Percentiles rank a stretch among this genome's conserved stretches.
These are phyloP conservation scores for Galaxias olidus DNA, from an alignment of 2,797 vertebrate genomes.

Conservation along the genomic window DNA sequence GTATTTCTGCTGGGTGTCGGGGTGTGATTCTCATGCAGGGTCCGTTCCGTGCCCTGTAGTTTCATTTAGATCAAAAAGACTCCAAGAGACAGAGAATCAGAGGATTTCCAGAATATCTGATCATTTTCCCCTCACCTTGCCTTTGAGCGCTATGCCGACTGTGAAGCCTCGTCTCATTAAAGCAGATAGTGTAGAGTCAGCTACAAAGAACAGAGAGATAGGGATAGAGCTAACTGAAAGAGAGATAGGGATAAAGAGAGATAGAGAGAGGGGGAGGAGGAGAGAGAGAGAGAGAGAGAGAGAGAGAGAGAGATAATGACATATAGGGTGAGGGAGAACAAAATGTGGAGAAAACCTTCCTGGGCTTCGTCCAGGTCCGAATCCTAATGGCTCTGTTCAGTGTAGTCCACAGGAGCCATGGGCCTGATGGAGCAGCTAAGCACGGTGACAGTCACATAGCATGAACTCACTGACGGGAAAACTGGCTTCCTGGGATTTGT, in stretches of 20 bases:
- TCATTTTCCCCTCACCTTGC: constrained; percentile 57
- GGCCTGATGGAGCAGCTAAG: neutral
- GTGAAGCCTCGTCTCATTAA: constrained; percentile 65
- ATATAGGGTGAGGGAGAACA: neutral
- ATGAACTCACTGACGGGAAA: constrained; percentile 64
- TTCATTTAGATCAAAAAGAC: constrained; percentile 77
- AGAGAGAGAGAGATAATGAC: constrained; percentile 6
- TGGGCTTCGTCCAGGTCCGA: no score
- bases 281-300: constrained; percentile 7
- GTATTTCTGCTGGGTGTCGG: constrained; percentile 52
- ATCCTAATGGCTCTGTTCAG: no score
- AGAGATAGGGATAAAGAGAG: constrained; percentile 7
- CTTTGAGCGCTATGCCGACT: constrained; percentile 54
- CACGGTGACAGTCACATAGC: constrained; percentile 52
- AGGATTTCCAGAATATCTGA: constrained; percentile 68
- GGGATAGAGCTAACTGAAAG: constrained; percentile 25
- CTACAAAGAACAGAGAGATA: constrained; percentile 34
- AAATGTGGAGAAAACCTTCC: no score
- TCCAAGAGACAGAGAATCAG: constrained; percentile 68
- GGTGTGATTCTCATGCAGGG: constrained; percentile 66
- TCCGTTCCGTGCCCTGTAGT: constrained; percentile 60
- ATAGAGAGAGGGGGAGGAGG: constrained; percentile 24
- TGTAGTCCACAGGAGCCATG: neutral
- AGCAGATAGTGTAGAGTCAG: constrained; percentile 51
- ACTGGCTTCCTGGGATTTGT: constrained; percentile 60